phyloP scores from a whole-genome alignment of 2,797 vertebrate species.

The Pangasius djambal region DNA sequence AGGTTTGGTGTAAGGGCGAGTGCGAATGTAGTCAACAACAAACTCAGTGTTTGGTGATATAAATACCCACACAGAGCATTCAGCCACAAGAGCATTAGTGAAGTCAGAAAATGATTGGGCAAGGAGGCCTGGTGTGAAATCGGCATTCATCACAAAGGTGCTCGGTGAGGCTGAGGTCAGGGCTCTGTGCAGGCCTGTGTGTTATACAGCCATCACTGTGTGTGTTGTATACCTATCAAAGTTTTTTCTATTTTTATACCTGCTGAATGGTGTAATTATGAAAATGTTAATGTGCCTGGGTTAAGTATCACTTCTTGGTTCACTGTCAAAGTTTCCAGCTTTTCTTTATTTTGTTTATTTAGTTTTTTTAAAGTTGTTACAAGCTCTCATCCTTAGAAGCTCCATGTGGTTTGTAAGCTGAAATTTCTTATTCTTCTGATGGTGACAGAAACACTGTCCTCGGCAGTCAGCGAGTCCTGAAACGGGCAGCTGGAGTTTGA shows the following conservation, averaged over 20 bases:
- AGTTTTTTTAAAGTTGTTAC: constrained; percentile 27
- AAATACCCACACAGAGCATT: neutral
- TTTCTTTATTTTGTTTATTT: neutral
- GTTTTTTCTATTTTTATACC: neutral
- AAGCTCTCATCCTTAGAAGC: constrained; percentile 72
- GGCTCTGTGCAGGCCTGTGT: neutral
- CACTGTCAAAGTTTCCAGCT: constrained; percentile 9
- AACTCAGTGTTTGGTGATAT: neutral
- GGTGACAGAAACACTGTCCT: constrained; percentile 74
- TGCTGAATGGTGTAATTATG: neutral
- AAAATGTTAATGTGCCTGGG: neutral
- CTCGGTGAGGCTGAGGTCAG: neutral
- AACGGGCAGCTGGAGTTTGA: constrained; percentile 61
- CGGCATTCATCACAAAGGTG: neutral
- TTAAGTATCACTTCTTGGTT: neutral
- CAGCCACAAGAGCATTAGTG: neutral
- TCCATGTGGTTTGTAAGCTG: constrained; percentile 71
- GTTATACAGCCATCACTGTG: too few relatives aligned
- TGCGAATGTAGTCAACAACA: neutral
- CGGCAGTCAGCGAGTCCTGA: constrained; percentile 70
- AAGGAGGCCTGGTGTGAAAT: neutral
- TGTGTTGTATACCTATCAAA: too few relatives aligned
- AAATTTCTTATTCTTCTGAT: constrained; percentile 74
- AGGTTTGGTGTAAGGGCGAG: neutral
- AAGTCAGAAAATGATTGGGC: neutral